Conservation (phyloP, 2,113 vertebrate genomes). For the Balaeniceps rex region DNA sequence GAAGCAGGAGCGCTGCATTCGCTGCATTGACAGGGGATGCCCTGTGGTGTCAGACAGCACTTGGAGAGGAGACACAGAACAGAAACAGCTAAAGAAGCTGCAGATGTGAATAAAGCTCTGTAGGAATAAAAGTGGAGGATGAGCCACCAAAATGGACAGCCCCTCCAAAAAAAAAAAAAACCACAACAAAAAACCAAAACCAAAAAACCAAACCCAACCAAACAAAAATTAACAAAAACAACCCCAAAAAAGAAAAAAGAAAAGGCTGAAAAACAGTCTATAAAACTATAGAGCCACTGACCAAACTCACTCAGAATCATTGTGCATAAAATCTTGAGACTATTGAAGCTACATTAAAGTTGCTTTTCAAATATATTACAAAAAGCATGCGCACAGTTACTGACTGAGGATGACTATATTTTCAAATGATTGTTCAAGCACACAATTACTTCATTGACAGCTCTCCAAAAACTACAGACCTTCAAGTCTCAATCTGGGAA, state of each 20-base stretch:
- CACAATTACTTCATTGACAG: not conserved
- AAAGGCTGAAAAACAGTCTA: not conserved
- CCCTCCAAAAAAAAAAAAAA: not conserved
- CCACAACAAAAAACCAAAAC: not conserved
- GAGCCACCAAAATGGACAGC: not conserved
- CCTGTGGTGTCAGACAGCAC: too few species aligned
- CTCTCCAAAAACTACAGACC: not conserved
- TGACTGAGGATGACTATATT: not conserved
- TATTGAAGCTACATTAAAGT: not conserved
- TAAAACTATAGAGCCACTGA: not conserved
- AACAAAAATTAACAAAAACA: not conserved
- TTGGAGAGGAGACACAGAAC: not conserved
- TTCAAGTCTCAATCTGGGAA: not conserved
- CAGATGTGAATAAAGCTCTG: not conserved
- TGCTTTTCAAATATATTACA: not conserved
- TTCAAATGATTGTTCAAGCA: not conserved
- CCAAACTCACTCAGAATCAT: not conserved
- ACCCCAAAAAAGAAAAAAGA: not conserved
- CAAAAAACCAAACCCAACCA: not conserved
- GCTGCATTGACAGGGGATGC: not conserved
- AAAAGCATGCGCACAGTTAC: not conserved
- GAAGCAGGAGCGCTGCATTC: not conserved
- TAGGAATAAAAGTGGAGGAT: not conserved
- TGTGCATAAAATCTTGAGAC: not conserved
- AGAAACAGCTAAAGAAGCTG: not conserved